Percentiles rank a stretch among this genome's conserved stretches.
Conservation (phyloP, 2,888 invertebrate species). For the Chrysolina americana region DNA sequence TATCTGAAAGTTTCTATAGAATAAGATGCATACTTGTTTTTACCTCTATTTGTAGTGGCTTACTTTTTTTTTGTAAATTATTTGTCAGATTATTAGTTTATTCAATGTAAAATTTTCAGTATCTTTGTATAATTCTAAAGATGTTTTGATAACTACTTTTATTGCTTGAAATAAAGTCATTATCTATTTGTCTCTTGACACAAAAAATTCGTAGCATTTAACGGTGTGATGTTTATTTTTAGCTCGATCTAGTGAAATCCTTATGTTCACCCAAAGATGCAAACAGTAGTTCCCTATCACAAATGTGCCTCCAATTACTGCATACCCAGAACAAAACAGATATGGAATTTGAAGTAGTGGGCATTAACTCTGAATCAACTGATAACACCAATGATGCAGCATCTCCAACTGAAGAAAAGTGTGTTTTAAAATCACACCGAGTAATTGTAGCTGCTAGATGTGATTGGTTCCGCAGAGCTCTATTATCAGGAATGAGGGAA, state of each 20-base stretch:
- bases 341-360: conserved; percentile 77
- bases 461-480: conserved; percentile 79
- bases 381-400: conserved; percentile 40
- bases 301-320: conserved; percentile 73
- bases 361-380: conserved; percentile 42
- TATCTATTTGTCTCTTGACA: neutral
- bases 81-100: too few relatives aligned
- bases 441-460: conserved; percentile 79
- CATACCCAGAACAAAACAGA: conserved; percentile 73
- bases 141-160: too few relatives aligned
- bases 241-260: conserved; percentile 75
- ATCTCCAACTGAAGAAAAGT: conserved; percentile 54
- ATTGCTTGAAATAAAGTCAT: too few relatives aligned
- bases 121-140: too few relatives aligned
- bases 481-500: conserved; percentile 81
- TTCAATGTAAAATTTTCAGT: too few relatives aligned
- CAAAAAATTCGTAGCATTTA: neutral
- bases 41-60: too few relatives aligned
- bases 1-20: too few relatives aligned
- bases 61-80: too few relatives aligned
- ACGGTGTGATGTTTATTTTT: conserved; percentile 52
- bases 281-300: conserved; percentile 73
- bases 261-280: conserved; percentile 75
- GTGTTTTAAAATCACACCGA: conserved; percentile 74
- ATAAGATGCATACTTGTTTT: too few relatives aligned